Evolutionary conservation across 1,140 invertebrate genomes (phyloP).

Genomic region (Triops cancriformis): DNA sequence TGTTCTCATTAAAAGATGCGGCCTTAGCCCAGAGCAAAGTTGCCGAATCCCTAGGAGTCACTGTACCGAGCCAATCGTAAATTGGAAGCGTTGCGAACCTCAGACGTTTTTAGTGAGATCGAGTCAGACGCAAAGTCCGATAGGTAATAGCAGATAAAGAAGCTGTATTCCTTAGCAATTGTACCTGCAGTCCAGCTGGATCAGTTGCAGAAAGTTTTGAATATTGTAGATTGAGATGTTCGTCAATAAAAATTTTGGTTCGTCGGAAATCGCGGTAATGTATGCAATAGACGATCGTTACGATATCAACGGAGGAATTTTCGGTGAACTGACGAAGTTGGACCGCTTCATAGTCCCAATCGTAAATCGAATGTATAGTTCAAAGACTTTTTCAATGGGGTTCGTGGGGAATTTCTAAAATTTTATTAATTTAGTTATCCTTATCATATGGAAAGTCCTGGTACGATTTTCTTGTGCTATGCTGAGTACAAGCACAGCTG

Average conservation of each 20-base stretch:
- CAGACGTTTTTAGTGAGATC: background rate
- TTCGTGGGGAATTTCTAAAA: too few species aligned
- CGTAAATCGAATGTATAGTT: too few species aligned
- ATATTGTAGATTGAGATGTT: background rate
- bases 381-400: too few species aligned
- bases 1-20: conserved; percentile 75
- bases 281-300: too few species aligned
- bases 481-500: too few species aligned
- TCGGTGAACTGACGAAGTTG: too few species aligned
- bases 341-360: too few species aligned
- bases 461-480: too few species aligned
- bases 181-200: background rate
- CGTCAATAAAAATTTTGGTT: background rate
- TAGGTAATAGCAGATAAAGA: background rate
- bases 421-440: too few species aligned
- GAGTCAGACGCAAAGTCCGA: background rate
- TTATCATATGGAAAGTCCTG: too few species aligned
- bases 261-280: background rate
- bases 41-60: conserved; percentile 59
- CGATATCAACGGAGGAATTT: too few species aligned
- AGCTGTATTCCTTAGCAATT: conserved; percentile 14
- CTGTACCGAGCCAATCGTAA: conserved; percentile 32
- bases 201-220: background rate
- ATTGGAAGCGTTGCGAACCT: background rate
- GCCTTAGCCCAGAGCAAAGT: conserved; percentile 76